Conservation (phyloP, 2,113 vertebrate species). For the Micronisus gabar region DNA sequence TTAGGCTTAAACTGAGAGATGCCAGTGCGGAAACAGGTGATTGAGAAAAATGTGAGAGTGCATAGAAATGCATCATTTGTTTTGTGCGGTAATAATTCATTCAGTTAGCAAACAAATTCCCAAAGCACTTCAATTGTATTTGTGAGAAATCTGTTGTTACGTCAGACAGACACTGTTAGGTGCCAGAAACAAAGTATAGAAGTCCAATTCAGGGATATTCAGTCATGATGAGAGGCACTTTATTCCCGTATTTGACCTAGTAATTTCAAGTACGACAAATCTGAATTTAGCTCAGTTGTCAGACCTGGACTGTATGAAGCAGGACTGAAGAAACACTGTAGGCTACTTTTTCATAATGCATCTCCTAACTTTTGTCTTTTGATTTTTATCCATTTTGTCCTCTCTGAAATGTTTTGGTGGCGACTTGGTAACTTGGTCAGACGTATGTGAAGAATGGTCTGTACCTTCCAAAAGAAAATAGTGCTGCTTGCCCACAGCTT, state of each 20-base stretch:
- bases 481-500: background rate
- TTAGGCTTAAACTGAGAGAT: background rate
- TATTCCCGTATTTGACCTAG: background rate
- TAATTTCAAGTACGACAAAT: background rate
- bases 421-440: background rate
- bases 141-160: background rate
- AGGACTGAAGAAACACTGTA: background rate
- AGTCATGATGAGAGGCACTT: background rate
- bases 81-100: background rate
- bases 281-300: background rate
- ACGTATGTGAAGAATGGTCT: background rate
- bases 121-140: background rate
- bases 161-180: background rate
- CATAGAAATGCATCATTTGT: background rate
- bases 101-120: background rate
- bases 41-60: slow-evolving; percentile 1
- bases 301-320: background rate
- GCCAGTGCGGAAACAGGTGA: background rate
- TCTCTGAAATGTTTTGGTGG: background rate
- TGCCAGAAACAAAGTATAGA: background rate
- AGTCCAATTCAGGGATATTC: background rate
- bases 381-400: background rate
- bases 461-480: background rate
- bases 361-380: background rate
- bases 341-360: background rate